Base-by-base conservation (phyloP, 2,888 invertebrate species). In the Hipparchia semele region DNA sequence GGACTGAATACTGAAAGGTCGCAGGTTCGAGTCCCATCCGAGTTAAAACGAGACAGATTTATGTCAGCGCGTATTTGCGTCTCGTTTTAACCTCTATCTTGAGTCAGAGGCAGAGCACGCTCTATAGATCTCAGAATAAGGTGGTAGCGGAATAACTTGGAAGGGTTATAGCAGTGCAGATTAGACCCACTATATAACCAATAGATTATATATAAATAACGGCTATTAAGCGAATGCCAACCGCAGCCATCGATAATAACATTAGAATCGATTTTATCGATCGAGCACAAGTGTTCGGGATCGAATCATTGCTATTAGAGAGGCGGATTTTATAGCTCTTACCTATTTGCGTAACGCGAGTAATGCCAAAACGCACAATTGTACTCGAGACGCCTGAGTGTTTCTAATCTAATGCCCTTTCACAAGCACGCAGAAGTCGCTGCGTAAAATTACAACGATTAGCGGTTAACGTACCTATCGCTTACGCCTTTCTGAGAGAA, bases 261-360 rank as follows among this genome's bases (percentile, higher is more conserved):
- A 65, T 71, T 77, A 74, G 74, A 68, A 75, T 78, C 65, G 69
- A 71, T 79, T 79, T 79, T 80, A 78, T 80, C 79, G 75, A 78
- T 76, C 73, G 56, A n/a, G 65, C 71, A 83, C 80, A 80, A 86
- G 86, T 85, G 85, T 79, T 83, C 82, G 75, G 77, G 78, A 79
- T 77, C 75, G 75, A 70, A 79, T 76, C 79, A 79, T 77, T 75
- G 75, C 73, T 77, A 77, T 73, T 82, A 83, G 82, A 82, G 81
- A 80, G 80, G 72, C 72, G 69, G 74, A 68, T 75, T 78, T 78
- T 78, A 78, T 74, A 75, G 78, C 79, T 75, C 80, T 80, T 78
- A 80, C 78, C 78, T 80, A 81, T 81, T 81, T 80, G 78, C 73
- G 77, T 80, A 79, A 77, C 80, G 78, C 78, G 78, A 75, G 77